Evolutionary conservation across 1,140 invertebrate species (phyloP), one percentile per base, ranked within the genome.

Genomic region (Scaptomyza pallida): DNA sequence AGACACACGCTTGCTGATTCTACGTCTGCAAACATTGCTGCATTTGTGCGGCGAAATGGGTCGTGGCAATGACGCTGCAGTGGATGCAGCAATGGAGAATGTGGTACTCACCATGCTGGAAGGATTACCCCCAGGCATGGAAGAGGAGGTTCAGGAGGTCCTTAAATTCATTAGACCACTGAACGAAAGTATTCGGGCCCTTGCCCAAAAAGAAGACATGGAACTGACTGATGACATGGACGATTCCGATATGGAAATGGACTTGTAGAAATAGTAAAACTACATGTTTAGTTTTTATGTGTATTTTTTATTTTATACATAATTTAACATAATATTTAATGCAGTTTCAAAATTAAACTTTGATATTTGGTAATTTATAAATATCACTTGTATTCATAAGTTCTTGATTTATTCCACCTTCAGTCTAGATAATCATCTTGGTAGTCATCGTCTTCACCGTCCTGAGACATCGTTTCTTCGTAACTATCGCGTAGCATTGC

Each of bases 1-100:
- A 5, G 9, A 17, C 2, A 76, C 60, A 0, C 17, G 57, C 0
- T 60, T 71, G 4, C 13, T 85, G 17, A 45, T 86, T 5, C 16
- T 61, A 1, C 48, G 47, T 1, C 35, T 85, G 1, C 81, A 86
- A 17, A 86, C 81, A 0, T 10, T 86, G 0, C 33, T 85, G 0
- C 59, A 81, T 35, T 8, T 86, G 1, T 61, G 48, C 19, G 64
- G 63, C 0, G 50, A 67, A 8, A 6, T 85, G 51, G 63, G 72
- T 0, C 23, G 56, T n/a, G 61, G 69, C 10, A 70, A 70, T 3
- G 59, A 64, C 15, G 1, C 19, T 13, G 72, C 80, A 2, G 37
- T 80, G 19, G 60, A 67, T n/a, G 6, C 43, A 1, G 19, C 79
- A 0, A 13, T 80, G 2, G 48, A 72, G 0, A 61, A 61, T 4